phyloP scores from a whole-genome alignment of 2,797 vertebrate genomes.

The Oreochromis grahami region DNA sequence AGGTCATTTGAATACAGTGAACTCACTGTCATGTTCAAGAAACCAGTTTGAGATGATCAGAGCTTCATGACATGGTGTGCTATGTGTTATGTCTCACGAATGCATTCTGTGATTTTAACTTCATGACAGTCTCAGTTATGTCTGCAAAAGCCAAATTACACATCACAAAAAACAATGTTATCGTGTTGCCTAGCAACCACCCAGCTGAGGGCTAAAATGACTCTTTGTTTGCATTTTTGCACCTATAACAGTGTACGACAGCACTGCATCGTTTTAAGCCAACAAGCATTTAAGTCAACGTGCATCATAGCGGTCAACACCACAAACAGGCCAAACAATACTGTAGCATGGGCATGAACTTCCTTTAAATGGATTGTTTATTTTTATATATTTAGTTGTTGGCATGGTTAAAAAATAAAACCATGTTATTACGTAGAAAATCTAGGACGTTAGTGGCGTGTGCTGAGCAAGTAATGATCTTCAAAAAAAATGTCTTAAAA shows the following conservation, averaged over 20 bases:
- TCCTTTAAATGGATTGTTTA: fast-evolving
- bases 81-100: background rate
- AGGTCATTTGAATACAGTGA: background rate
- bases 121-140: background rate
- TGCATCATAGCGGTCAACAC: too few species aligned
- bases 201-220: background rate
- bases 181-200: fast-evolving
- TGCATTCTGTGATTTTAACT: background rate
- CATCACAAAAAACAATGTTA: background rate
- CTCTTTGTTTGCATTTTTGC: background rate
- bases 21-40: background rate
- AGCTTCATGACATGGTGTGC: background rate
- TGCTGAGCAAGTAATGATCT: background rate
- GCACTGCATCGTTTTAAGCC: fast-evolving
- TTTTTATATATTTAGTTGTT: background rate
- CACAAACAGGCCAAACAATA: background rate
- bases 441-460: fast-evolving
- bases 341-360: background rate
- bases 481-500: background rate
- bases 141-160: background rate
- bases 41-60: background rate
- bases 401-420: background rate
- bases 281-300: too few species aligned
- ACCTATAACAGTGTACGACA: background rate
- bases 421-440: background rate